A percentile compares a stretch with the other conserved stretches of the same genome.
These are phyloP conservation scores for Isichthys henryi DNA, from an alignment of 2,113 vertebrate genomes.

Conservation along the genomic window DNA sequence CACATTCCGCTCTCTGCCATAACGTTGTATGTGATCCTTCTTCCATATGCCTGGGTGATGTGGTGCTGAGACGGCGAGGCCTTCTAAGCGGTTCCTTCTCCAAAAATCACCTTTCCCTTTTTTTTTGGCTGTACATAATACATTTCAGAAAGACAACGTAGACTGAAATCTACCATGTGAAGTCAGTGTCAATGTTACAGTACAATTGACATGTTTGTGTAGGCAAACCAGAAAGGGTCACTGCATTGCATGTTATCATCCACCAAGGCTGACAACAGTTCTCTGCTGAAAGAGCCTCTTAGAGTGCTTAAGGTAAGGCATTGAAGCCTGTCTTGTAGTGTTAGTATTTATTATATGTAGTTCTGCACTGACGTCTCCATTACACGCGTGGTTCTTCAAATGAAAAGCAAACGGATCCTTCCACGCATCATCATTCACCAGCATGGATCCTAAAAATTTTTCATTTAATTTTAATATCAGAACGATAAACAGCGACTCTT, in stretches of 20 bases:
- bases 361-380: conserved; percentile 15
- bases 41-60: too few relatives aligned
- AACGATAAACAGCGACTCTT: background rate
- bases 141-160: background rate
- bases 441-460: background rate
- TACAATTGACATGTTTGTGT: background rate
- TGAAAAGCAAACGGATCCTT: background rate
- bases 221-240: background rate
- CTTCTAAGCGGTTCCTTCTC: background rate
- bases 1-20: background rate
- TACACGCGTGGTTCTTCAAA: background rate
- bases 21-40: background rate
- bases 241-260: background rate
- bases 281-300: background rate
- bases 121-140: background rate
- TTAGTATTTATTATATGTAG: background rate
- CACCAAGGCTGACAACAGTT: background rate
- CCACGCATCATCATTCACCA: background rate
- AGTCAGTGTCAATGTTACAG: background rate
- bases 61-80: background rate
- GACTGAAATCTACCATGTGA: background rate
- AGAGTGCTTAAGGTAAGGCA: background rate
- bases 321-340: background rate
- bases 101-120: background rate
- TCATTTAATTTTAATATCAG: background rate